Percentiles rank a stretch among this genome's conserved stretches.
Conservation (phyloP, 2,113 vertebrate genomes). For the Atherinomorus stipes region DNA sequence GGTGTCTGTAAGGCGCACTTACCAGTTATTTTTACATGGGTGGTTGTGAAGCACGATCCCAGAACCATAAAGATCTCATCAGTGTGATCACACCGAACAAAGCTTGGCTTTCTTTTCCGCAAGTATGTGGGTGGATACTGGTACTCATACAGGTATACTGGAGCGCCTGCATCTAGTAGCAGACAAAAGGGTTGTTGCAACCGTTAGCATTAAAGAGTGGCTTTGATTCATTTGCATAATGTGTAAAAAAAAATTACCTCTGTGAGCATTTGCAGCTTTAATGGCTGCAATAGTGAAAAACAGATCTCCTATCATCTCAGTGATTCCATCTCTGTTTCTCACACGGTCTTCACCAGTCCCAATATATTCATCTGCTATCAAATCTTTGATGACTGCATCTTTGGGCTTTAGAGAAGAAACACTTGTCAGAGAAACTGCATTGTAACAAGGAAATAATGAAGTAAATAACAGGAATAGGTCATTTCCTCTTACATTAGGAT, state of each 20-base stretch:
- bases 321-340: conserved; percentile 73
- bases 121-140: conserved; percentile 74
- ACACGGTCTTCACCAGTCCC: conserved; percentile 74
- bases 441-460: neutral
- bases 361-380: conserved; percentile 77
- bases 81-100: conserved; percentile 86
- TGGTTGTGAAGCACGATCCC: conserved; percentile 83
- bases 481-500: conserved; percentile 75
- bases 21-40: conserved; percentile 63
- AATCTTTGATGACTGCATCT: conserved; percentile 32
- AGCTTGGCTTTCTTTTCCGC: conserved; percentile 76
- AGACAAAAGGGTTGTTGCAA: neutral
- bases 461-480: neutral
- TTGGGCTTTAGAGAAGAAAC: conserved; percentile 47
- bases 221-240: neutral
- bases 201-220: neutral
- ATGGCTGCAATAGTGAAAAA: conserved; percentile 81
- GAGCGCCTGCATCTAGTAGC: conserved; percentile 72
- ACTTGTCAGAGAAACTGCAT: conserved; percentile 13
- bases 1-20: neutral
- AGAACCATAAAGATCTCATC: conserved; percentile 87
- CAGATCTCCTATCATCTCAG: conserved; percentile 81
- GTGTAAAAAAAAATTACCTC: conserved; percentile 70
- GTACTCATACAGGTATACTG: conserved; percentile 91
- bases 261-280: conserved; percentile 80